phyloP scores from a whole-genome alignment of 2,113 vertebrate genomes.

The Tylochromis polylepis region DNA sequence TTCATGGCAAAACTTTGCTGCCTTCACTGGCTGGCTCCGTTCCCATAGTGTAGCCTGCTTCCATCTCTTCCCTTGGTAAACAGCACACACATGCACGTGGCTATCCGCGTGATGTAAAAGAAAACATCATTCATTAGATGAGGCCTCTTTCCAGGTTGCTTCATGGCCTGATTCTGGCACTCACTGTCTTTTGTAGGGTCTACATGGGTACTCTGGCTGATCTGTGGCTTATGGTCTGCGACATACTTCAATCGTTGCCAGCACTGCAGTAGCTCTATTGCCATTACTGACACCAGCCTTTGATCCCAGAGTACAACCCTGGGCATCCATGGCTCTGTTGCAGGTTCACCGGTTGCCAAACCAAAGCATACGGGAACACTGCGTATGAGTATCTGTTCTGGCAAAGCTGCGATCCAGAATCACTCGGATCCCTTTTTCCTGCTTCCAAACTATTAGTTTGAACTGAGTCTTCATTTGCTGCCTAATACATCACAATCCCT shows the following conservation, averaged over 20 bases:
- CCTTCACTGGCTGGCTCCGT: not conserved
- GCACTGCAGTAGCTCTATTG: not conserved
- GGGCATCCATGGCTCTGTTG: not conserved
- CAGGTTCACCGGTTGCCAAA: accelerated
- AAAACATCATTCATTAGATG: not conserved
- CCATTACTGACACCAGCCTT: not conserved
- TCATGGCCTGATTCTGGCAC: not conserved
- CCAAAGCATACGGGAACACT: not conserved
- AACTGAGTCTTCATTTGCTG: not conserved
- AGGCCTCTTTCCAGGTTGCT: not conserved
- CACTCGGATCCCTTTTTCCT: not conserved
- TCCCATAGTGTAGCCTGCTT: not conserved
- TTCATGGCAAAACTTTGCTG: not conserved
- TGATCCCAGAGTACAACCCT: not conserved
- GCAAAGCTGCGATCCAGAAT: not conserved
- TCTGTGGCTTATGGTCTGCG: not conserved
- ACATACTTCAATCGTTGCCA: not conserved
- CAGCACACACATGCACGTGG: not conserved
- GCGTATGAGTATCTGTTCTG: not conserved
- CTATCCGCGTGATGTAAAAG: not conserved
- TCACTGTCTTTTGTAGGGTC: not conserved
- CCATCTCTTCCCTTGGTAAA: not conserved
- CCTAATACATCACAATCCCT: not conserved
- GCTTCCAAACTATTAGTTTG: not conserved
- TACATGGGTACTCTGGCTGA: not conserved